These are phyloP conservation scores for Spialia ferax DNA, from an alignment of 2,888 invertebrate species.

Conservation along the genomic window DNA sequence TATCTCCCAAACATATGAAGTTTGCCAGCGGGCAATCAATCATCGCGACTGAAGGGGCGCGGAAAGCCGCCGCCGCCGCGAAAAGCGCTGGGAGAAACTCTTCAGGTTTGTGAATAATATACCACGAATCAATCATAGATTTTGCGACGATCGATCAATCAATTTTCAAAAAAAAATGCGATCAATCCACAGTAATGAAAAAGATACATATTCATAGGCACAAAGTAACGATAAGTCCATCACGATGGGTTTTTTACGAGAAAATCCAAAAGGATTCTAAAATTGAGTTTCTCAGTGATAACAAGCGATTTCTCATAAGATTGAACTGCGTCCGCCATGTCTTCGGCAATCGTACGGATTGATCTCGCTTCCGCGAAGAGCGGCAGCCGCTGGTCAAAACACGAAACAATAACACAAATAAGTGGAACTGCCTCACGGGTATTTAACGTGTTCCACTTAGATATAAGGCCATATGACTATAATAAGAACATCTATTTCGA, in stretches of 20 bases:
- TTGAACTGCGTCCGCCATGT: conserved; percentile 67
- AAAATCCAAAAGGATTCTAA: conserved; percentile 40
- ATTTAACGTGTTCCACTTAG: not conserved
- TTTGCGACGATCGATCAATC: conserved; percentile 82
- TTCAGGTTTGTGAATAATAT: conserved; percentile 83
- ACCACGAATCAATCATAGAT: conserved; percentile 86
- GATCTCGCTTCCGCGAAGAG: conserved; percentile 75
- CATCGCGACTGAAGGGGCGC: conserved; percentile 75
- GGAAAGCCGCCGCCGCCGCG: conserved; percentile 71
- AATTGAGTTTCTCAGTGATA: conserved; percentile 55
- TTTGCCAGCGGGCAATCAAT: conserved; percentile 81
- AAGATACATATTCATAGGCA: not conserved
- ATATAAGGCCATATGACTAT: too few relatives aligned
- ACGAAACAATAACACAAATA: not conserved
- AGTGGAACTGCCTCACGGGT: not conserved
- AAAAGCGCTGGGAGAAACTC: conserved; percentile 76
- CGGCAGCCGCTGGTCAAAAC: conserved; percentile 51
- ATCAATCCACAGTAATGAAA: not conserved
- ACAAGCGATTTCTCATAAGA: conserved; percentile 73
- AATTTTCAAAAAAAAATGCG: conserved; percentile 74
- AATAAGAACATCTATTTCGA: too few relatives aligned
- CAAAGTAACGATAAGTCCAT: too few relatives aligned
- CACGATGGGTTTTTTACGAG: not conserved
- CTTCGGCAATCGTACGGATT: conserved; percentile 63
- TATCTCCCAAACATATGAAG: conserved; percentile 85